Evolutionary conservation across 2,888 invertebrate genomes (phyloP), one percentile per base, ranked within the genome.

Genomic region (Omphaloscelis lunosa): DNA sequence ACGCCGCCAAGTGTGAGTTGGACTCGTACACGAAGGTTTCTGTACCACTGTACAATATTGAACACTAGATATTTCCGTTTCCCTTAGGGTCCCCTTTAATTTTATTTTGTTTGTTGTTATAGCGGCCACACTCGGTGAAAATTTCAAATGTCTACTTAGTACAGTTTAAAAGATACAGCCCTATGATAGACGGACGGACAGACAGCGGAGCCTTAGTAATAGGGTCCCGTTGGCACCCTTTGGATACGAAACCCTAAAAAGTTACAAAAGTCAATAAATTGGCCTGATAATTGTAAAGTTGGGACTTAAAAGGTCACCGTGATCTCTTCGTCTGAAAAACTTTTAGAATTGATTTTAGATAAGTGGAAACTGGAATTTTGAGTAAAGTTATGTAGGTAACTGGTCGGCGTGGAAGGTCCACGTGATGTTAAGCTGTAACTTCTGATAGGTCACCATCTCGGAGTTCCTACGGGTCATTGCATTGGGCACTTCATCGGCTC

Each of bases 221-320:
- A 12, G 17, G 7, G 17, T 7, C 17, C 17, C 48, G 7, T 48
- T 48, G 17, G 17, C 48, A 20, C 17, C 3, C 8, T 17, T 20
- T 29, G 53, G 53, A 9, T 53, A 53, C 53, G 53, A 39, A 62
- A 23, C 15, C 23, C n/a, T 20, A 27, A 65, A 77, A 77, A 51
- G n/a, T 78, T 58, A 56, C 29, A n/a, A 41, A 48, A 78, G 39
- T 58, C 56, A 51, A 71, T 63, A 51, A 74, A 58, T 58, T 70
- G 8, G 5, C 11, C 20, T 17, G 39, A 56, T 62, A 20, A 62
- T 45, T 45, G 56, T 58, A n/a, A 41, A 66, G 2, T 63, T 70
- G 39, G 56, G 41, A 58, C 20, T 51, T 48, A 2, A 62, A 68
- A 63, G 48, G 56, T 77, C 77, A 29, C 69, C 1, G 53, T 56